A percentile compares a stretch with the other conserved stretches of the same genome.
Evolutionary conservation across 2,113 vertebrate genomes (phyloP).

Genomic region (Sardina pilchardus): DNA sequence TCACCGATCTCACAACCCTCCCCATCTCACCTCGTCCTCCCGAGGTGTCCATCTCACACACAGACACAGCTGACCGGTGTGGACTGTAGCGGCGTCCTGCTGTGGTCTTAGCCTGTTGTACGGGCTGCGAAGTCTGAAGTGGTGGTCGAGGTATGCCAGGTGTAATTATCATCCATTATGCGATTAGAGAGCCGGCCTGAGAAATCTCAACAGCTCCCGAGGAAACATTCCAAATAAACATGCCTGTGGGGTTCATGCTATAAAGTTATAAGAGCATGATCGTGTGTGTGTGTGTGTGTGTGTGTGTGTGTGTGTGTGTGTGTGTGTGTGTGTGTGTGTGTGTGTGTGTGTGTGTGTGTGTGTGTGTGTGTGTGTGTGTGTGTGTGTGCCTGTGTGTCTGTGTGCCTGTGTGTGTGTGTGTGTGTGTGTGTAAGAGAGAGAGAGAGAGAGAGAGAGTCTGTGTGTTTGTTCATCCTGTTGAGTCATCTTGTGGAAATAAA

Average conservation of each 20-base stretch:
- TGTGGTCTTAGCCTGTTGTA: not conserved
- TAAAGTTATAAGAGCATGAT: not conserved
- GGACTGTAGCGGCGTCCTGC: not conserved
- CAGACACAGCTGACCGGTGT: not conserved
- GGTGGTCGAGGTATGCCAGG: conserved; percentile 39
- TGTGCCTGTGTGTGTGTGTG: too few relatives aligned
- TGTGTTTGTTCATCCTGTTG: not conserved
- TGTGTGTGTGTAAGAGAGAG: too few relatives aligned
- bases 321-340: not conserved
- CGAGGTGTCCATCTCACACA: not conserved
- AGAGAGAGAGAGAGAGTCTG: not conserved
- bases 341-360: not conserved
- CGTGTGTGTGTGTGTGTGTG: not conserved
- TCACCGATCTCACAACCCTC: too few relatives aligned
- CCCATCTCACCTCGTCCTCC: not conserved
- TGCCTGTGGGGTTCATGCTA: not conserved
- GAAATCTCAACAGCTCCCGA: conserved; percentile 13
- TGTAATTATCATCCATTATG: conserved; percentile 38
- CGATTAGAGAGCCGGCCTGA: conserved; percentile 23
- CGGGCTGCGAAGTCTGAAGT: not conserved
- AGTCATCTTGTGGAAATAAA: not conserved
- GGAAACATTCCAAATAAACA: conserved; percentile 22
- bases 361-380: not conserved
- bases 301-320: not conserved
- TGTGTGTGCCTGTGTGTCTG: too few relatives aligned